Conservation (phyloP, 2,797 vertebrate genomes). For the Crenichthys baileyi region DNA sequence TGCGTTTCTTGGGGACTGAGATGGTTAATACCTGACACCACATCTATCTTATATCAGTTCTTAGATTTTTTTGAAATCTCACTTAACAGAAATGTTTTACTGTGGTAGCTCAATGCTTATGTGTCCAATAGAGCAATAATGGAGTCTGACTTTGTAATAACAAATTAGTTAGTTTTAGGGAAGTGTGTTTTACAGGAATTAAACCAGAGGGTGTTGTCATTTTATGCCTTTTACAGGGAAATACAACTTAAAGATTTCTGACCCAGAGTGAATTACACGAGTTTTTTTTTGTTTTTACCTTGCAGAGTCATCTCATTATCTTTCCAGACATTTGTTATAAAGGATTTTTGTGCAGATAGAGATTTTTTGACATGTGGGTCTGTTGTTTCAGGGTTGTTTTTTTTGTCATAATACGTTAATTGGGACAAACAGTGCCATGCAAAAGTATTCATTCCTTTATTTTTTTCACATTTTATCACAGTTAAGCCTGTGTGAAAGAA, state of each 20-base stretch:
- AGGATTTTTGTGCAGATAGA: neutral
- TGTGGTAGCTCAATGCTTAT: no score
- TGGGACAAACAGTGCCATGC: no score
- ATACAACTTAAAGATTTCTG: no score
- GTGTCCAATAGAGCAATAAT: no score
- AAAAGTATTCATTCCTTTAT: neutral
- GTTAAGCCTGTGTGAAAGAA: no score
- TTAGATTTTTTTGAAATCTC: neutral
- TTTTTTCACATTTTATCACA: neutral
- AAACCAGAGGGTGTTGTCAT: neutral
- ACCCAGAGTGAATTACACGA: no score
- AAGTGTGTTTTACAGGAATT: neutral
- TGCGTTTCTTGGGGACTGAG: neutral
- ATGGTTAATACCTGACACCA: neutral
- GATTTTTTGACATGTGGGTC: neutral
- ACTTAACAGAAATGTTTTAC: neutral
- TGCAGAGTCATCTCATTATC: neutral
- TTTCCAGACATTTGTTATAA: neutral
- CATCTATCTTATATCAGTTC: neutral
- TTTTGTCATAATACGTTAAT: neutral
- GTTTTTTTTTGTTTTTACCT: neutral
- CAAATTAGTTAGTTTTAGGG: no score
- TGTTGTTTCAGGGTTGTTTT: neutral
- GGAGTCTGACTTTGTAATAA: no score
- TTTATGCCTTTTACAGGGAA: neutral